phyloP scores from a whole-genome alignment of 2,113 vertebrate genomes.

The Aspidoscelis tigris region DNA sequence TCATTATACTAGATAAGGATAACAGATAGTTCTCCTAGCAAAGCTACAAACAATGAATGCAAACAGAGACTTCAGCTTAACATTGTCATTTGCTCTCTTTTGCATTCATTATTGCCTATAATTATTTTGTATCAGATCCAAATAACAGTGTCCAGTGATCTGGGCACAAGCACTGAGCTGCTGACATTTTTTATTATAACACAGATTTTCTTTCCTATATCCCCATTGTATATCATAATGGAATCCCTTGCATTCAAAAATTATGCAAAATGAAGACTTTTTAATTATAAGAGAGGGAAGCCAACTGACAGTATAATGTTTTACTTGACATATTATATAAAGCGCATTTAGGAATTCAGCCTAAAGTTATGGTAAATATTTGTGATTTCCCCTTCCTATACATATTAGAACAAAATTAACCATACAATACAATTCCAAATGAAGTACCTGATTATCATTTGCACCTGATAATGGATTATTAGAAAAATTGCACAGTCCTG shows the following conservation, averaged over 20 bases:
- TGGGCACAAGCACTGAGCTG: neutral
- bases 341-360: too few relatives aligned
- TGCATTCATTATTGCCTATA: neutral
- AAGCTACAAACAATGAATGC: neutral
- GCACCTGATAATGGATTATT: too few relatives aligned
- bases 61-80: neutral
- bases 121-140: neutral
- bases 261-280: too few relatives aligned
- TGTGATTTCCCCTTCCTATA: too few relatives aligned
- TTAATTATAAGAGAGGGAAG: too few relatives aligned
- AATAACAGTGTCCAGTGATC: neutral
- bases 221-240: neutral
- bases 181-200: neutral
- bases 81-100: neutral
- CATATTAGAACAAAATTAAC: too few relatives aligned
- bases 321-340: too few relatives aligned
- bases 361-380: too few relatives aligned
- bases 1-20: slow-evolving; percentile 18
- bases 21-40: slow-evolving; percentile 19
- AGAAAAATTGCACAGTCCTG: too few relatives aligned
- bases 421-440: too few relatives aligned
- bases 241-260: neutral
- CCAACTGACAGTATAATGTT: too few relatives aligned
- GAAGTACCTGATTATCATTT: too few relatives aligned
- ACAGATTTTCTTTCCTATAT: neutral